phyloP scores from a whole-genome alignment of 2,888 invertebrate genomes.

The Julus scandinavius region DNA sequence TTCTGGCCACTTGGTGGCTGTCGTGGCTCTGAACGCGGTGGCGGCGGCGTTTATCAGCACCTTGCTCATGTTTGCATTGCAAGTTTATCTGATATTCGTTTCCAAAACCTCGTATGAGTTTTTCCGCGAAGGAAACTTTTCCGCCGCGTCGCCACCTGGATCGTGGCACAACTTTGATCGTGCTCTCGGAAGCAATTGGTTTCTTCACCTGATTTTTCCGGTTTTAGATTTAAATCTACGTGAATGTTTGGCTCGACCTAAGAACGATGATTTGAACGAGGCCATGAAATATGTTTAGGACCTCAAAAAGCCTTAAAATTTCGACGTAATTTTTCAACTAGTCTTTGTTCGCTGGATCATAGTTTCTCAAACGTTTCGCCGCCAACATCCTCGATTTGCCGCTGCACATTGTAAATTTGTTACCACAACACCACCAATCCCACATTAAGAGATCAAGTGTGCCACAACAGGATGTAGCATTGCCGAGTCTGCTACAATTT shows the following conservation, averaged over 20 bases:
- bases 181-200: constrained; percentile 1
- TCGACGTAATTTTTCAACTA: too few species aligned
- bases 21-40: constrained; percentile 7
- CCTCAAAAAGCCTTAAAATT: too few species aligned
- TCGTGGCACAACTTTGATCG: constrained; percentile 21
- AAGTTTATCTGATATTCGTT: not conserved
- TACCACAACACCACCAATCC: too few species aligned
- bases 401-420: too few species aligned
- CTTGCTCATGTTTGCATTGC: not conserved
- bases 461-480: too few species aligned
- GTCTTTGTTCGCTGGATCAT: too few species aligned
- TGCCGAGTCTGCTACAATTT: too few species aligned
- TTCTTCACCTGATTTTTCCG: not conserved
- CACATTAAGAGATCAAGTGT: too few species aligned
- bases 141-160: not conserved
- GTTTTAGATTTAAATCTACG: not conserved
- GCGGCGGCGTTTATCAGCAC: not conserved
- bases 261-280: not conserved
- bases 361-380: too few species aligned
- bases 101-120: constrained; percentile 46
- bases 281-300: constrained; percentile 31
- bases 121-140: not conserved
- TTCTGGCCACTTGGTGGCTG: not conserved
- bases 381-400: too few species aligned
- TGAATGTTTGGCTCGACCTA: not conserved